phyloP scores from a whole-genome alignment of 2,888 invertebrate genomes.

The Antheraea assamensis region DNA sequence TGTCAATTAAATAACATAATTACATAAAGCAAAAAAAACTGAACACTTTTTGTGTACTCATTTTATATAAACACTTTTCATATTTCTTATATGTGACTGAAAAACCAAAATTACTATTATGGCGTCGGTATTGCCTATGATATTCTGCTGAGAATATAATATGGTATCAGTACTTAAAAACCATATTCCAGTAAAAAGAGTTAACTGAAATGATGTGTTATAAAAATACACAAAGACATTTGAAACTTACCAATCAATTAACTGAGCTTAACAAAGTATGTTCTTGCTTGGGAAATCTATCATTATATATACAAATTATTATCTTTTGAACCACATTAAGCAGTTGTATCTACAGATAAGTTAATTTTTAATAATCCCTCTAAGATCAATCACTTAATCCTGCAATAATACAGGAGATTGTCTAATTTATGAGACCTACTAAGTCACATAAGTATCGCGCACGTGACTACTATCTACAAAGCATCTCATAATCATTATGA shows the following conservation, averaged over 20 bases:
- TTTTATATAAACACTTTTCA: neutral
- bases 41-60: too few relatives aligned
- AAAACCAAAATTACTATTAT: neutral
- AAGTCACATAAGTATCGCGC: neutral
- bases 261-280: constrained; percentile 6
- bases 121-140: too few relatives aligned
- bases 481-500: neutral
- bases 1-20: neutral
- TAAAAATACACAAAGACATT: neutral
- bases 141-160: neutral
- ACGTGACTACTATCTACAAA: constrained; percentile 2
- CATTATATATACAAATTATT: constrained; percentile 5
- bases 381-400: neutral
- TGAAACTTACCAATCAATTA: constrained; percentile 2
- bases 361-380: constrained; percentile 8
- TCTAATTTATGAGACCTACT: constrained; percentile 12
- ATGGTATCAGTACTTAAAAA: neutral
- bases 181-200: neutral
- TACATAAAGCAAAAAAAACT: neutral
- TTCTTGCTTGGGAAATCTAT: neutral
- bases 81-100: neutral
- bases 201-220: neutral
- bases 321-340: neutral
- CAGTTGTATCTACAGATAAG: constrained; percentile 1
- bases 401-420: constrained; percentile 6